phyloP scores from a whole-genome alignment of 2,113 vertebrate genomes.

The Centrocercus urophasianus region DNA sequence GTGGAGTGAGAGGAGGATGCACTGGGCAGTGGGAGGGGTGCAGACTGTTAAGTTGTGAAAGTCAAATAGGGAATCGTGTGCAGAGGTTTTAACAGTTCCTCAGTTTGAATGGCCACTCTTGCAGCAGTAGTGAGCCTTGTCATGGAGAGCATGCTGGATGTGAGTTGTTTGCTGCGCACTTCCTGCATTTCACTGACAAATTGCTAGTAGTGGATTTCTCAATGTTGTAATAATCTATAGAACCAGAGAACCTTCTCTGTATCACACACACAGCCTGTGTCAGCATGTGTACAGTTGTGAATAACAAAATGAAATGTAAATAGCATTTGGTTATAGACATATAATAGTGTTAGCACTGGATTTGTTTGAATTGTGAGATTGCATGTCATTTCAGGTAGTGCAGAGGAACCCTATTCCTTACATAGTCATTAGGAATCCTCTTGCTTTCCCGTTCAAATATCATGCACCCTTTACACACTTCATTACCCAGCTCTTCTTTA shows the following conservation, averaged over 20 bases:
- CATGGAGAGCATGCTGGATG: background rate
- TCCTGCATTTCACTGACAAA: background rate
- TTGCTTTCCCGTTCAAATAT: slow-evolving; percentile 35
- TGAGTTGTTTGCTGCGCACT: rapidly evolving
- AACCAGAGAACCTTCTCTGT: background rate
- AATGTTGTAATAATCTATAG: background rate
- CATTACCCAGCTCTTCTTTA: slow-evolving; percentile 58
- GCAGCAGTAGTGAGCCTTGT: background rate
- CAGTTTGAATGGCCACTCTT: background rate
- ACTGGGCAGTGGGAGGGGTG: background rate
- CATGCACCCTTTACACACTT: slow-evolving; percentile 37
- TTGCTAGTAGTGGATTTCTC: background rate
- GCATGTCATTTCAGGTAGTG: background rate
- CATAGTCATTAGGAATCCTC: slow-evolving; percentile 7
- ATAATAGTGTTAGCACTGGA: background rate
- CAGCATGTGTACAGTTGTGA: background rate
- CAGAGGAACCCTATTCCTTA: background rate
- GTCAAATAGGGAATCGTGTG: background rate
- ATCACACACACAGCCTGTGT: background rate
- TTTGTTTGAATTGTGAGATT: slow-evolving; percentile 50
- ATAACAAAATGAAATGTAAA: background rate
- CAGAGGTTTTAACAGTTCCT: background rate
- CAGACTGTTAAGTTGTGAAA: background rate
- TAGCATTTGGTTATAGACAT: background rate
- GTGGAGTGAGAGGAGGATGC: background rate